Conservation (phyloP, 2,797 vertebrate genomes). For the Eremophila alpestris region DNA sequence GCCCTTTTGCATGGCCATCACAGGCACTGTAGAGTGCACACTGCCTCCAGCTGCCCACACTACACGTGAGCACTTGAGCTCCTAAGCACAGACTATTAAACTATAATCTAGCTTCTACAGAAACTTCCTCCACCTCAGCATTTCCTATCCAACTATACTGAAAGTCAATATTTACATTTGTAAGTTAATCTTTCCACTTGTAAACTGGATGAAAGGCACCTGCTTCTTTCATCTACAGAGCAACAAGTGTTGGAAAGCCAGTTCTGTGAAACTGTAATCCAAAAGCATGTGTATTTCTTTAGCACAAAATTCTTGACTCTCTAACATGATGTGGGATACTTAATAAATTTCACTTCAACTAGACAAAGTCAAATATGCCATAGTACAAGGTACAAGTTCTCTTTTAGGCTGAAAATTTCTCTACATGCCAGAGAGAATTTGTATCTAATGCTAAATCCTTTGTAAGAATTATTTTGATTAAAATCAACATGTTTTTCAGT, state of each 20-base stretch:
- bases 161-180: not conserved
- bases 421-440: not conserved
- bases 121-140: not conserved
- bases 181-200: not conserved
- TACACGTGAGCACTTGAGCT: not conserved
- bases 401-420: not conserved
- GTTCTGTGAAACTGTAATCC: not conserved
- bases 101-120: not conserved
- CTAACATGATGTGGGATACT: not conserved
- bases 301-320: not conserved
- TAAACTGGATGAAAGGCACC: not conserved
- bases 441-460: not conserved
- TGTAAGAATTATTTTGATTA: not conserved
- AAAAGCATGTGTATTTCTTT: not conserved
- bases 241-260: not conserved
- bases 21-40: fast-evolving
- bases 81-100: not conserved
- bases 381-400: not conserved
- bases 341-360: not conserved
- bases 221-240: not conserved
- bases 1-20: not conserved
- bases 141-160: not conserved
- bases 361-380: not conserved
- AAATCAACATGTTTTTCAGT: not conserved
- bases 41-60: not conserved